Evolutionary conservation across 2,113 vertebrate genomes (phyloP), one percentile per base, ranked within the genome.

Genomic region (Setophaga coronata): DNA sequence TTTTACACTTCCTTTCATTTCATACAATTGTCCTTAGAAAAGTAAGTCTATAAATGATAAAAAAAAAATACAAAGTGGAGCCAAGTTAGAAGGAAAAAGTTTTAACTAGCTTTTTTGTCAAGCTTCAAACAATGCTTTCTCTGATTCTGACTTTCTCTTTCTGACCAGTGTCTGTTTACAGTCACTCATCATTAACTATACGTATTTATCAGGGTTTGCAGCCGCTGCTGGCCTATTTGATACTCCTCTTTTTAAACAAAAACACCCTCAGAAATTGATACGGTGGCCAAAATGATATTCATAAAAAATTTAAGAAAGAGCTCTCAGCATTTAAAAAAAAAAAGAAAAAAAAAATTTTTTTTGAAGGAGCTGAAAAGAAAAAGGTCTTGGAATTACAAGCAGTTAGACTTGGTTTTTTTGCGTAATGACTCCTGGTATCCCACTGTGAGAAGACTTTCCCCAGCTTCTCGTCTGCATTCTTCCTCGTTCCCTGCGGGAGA

Each of bases 271-370:
- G 96, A 97, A 97, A 98, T 98, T 98, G 97, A 98, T 98, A 98
- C 12, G 14, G 58, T 64, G 95, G 93, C 98, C 98, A 98, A 98
- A 98, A 98, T 96, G 81, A 97, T 98, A 98, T 99, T 98, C 98
- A 99, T 99, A 98, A 99, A 99, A 99, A 98, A 98, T 99, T 99
- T 97, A 96, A 97, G 95, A 98, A 98, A 98, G 98, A 96, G 97
- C 98, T 98, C 98, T 98, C 98, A 90, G 96, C 96, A 96, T 98
- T 84, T 97, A 98, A 87, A 90, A 82, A 87, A 80, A 87, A 90
- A 82, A 69, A 53, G 54, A 74, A 98, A 45, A 56, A 56, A 28
- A 58, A 71, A 19, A 25, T 6, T 54, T 89, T 88, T 98, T 97
- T 98, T 98, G 96, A 98, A 98, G 96, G 93, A 97, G 97, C 96